Evolutionary conservation across 2,888 invertebrate genomes (phyloP).

Genomic region (Acanthosepion lycidas): DNA sequence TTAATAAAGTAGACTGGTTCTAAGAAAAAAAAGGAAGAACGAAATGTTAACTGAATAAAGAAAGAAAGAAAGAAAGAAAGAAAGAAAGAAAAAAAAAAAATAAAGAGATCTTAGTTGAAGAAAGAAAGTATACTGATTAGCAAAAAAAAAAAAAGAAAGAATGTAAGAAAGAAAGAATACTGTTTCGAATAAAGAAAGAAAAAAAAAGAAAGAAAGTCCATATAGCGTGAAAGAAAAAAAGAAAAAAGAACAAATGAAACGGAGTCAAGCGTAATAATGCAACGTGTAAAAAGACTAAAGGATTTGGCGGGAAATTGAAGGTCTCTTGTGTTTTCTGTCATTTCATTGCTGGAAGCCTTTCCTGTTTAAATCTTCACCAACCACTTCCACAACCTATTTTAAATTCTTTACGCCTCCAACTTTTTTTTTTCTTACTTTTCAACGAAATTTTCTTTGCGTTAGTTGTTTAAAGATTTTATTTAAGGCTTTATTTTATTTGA

Average conservation of each 20-base stretch:
- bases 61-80: not conserved
- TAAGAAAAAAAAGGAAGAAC: not conserved
- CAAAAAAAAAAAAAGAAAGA: too few species aligned
- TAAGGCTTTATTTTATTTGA: not conserved
- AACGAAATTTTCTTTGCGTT: not conserved
- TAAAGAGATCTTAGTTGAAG: too few species aligned
- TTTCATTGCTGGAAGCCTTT: not conserved
- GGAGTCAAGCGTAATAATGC: not conserved
- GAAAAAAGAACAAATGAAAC: too few species aligned
- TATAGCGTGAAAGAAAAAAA: not conserved
- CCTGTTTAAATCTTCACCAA: not conserved
- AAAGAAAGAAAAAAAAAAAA: not conserved
- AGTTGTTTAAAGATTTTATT: constrained; percentile 6
- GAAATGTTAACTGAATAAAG: too few species aligned
- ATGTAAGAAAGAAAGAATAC: too few species aligned
- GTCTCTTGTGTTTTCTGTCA: not conserved
- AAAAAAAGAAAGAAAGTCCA: not conserved
- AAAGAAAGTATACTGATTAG: too few species aligned
- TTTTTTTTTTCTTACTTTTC: too few species aligned
- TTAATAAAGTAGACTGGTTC: too few species aligned
- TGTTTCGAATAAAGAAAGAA: too few species aligned
- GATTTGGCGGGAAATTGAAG: not conserved
- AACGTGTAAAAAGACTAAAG: too few species aligned
- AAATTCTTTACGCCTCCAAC: not conserved
- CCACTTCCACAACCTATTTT: not conserved